Conservation (phyloP, 2,888 invertebrate species). For the Erpobdella octoculata region DNA sequence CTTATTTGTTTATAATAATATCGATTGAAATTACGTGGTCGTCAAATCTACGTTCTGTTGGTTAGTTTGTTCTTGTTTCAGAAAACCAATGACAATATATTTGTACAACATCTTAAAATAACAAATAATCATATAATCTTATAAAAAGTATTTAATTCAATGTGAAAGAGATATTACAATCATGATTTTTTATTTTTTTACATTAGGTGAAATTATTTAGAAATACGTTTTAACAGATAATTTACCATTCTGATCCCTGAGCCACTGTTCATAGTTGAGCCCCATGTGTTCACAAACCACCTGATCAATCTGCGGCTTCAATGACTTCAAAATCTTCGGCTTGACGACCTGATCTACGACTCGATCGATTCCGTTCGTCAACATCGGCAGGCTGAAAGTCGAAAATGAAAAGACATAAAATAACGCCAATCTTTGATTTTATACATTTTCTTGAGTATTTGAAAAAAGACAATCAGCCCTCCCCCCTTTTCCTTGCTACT, state of each 20-base stretch:
- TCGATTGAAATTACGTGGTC: no score
- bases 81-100: background rate
- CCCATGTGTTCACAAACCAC: conserved; percentile 79
- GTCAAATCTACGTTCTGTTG: no score
- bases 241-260: conserved; percentile 15
- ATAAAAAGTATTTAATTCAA: background rate
- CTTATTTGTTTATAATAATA: no score
- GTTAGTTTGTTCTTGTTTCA: no score
- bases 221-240: no score
- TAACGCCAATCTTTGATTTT: background rate
- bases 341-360: conserved; percentile 93
- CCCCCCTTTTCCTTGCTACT: no score
- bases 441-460: background rate
- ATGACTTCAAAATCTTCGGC: conserved; percentile 77
- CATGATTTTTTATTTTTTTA: no score
- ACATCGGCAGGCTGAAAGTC: conserved; percentile 68
- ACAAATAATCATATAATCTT: background rate
- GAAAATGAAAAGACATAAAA: background rate
- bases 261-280: conserved; percentile 56
- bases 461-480: background rate
- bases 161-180: no score
- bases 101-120: background rate
- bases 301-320: conserved; percentile 69
- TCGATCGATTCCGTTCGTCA: conserved; percentile 82
- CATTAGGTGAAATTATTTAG: no score